These are phyloP conservation scores for Papilio polytes DNA, from an alignment of 1,140 invertebrate species.

Conservation along the genomic window DNA sequence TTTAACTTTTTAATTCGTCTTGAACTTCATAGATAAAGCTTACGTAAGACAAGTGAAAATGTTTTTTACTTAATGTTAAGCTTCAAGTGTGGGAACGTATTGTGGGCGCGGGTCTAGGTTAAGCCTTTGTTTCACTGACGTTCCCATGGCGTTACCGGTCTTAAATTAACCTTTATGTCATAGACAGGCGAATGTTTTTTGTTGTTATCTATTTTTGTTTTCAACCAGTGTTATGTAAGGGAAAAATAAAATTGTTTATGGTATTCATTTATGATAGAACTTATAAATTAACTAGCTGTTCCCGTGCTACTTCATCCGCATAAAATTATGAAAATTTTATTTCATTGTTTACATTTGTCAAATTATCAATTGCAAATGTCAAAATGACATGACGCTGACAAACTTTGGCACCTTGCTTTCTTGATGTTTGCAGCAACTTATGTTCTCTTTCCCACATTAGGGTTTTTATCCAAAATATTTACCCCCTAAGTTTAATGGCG, in stretches of 20 bases:
- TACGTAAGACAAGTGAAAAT: slow-evolving; percentile 63
- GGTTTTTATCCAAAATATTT: too few species aligned
- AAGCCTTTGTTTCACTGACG: slow-evolving; percentile 47
- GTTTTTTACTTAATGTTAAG: slow-evolving; percentile 47
- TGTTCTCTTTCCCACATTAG: too few species aligned
- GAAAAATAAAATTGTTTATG: not conserved
- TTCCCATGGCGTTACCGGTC: slow-evolving; percentile 59
- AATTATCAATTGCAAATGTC: too few species aligned
- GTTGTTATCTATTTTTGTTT: slow-evolving; percentile 23
- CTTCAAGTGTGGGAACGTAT: slow-evolving; percentile 64
- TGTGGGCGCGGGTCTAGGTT: slow-evolving; percentile 58
- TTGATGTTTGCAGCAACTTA: too few species aligned
- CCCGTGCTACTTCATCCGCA: too few species aligned
- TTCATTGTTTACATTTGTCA: too few species aligned
- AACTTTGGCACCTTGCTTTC: too few species aligned
- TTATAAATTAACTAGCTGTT: too few species aligned
- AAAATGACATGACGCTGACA: too few species aligned
- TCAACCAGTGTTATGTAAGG: not conserved
- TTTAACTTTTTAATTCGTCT: not conserved
- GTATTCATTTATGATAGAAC: too few species aligned
- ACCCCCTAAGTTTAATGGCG: too few species aligned
- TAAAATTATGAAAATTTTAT: too few species aligned
- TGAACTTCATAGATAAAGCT: slow-evolving; percentile 41
- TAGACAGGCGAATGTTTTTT: slow-evolving; percentile 40
- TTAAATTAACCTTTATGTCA: slow-evolving; percentile 49